phyloP scores from a whole-genome alignment of 2,888 invertebrate genomes.

The Caenorhabditis imperialis region DNA sequence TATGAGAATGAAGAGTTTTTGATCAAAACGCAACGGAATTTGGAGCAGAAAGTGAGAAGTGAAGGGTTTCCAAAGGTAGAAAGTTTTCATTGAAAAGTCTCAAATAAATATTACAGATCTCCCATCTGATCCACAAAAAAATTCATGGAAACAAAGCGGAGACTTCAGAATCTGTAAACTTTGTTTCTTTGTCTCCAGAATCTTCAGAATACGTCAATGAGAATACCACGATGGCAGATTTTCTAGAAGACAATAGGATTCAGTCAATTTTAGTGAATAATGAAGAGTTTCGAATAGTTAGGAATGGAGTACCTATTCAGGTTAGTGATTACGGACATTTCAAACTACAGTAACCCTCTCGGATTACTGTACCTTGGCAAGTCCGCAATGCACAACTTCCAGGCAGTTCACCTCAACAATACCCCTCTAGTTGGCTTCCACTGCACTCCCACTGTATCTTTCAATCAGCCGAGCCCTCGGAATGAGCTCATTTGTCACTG shows the following conservation, averaged over 20 bases:
- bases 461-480: neutral
- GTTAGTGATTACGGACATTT: no score
- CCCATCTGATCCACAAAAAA: constrained; percentile 22
- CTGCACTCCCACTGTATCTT: constrained; percentile 11
- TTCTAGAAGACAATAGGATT: constrained; percentile 5
- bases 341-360: no score
- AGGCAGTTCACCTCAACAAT: neutral
- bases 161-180: neutral
- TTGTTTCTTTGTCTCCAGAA: neutral
- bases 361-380: no score
- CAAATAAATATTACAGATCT: constrained; percentile 18
- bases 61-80: constrained; percentile 13
- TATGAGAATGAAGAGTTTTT: constrained; percentile 3
- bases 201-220: neutral
- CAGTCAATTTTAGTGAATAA: constrained; percentile 10
- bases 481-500: constrained; percentile 20
- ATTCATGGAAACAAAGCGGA: constrained; percentile 4
- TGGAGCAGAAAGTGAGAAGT: constrained; percentile 1
- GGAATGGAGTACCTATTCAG: constrained; percentile 3
- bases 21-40: constrained; percentile 13
- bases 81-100: no score
- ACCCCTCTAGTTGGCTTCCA: constrained; percentile 9
- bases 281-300: constrained; percentile 1
- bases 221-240: neutral
- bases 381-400: no score